Percentiles rank a stretch among this genome's conserved stretches.
Conservation (phyloP, 2,113 vertebrate species). For the Grallaria varia region DNA sequence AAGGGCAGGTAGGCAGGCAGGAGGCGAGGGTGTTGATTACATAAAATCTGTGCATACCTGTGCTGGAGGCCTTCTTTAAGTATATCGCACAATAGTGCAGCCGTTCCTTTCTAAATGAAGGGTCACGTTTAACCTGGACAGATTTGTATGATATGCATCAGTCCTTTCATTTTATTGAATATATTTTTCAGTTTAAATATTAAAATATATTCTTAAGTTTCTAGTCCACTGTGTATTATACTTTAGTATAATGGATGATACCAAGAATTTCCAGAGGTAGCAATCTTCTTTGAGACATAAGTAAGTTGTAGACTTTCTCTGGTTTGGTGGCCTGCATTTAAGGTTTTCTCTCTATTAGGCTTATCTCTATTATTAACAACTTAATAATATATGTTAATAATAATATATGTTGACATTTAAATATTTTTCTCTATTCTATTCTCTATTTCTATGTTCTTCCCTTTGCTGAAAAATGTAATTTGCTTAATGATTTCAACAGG, state of each 20-base stretch:
- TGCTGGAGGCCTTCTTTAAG: background rate
- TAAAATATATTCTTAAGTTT: background rate
- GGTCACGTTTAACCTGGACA: background rate
- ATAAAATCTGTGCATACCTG: background rate
- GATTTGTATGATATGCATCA: background rate
- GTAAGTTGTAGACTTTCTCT: background rate
- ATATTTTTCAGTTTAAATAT: background rate
- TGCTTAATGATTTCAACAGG: background rate
- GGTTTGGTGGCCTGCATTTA: background rate
- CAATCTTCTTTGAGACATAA: background rate
- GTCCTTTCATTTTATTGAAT: background rate
- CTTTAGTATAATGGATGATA: background rate
- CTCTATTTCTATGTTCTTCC: background rate
- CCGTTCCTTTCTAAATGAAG: background rate
- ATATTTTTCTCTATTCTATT: background rate
- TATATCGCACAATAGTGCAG: background rate
- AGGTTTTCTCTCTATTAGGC: background rate
- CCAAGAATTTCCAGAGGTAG: background rate
- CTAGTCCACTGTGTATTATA: background rate
- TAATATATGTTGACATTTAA: background rate
- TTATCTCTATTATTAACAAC: background rate
- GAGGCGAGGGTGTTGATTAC: background rate
- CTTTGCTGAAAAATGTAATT: background rate
- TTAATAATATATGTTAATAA: background rate
- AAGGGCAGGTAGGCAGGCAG: background rate